Percentiles rank a stretch among this genome's conserved stretches.
These are phyloP conservation scores for Aleadryas rufinucha DNA, from an alignment of 2,113 vertebrate species.

Conservation along the genomic window DNA sequence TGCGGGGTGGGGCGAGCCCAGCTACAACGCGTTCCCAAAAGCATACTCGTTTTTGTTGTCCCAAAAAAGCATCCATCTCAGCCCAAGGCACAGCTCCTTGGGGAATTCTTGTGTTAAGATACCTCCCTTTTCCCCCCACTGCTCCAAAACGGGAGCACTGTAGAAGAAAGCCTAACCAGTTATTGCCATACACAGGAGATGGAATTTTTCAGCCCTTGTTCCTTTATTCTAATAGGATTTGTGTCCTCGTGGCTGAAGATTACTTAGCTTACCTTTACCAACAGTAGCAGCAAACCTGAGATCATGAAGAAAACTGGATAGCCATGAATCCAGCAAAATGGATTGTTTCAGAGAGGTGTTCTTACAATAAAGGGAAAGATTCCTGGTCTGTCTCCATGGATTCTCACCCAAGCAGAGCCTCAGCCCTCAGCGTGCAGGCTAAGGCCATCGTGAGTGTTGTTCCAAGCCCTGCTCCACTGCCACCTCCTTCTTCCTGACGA, in stretches of 20 bases:
- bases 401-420: background rate
- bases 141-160: background rate
- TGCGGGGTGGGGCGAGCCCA: background rate
- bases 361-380: background rate
- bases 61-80: background rate
- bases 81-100: background rate
- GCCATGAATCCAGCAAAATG: background rate
- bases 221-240: background rate
- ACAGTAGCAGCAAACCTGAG: background rate
- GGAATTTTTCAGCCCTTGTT: background rate
- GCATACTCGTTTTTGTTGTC: background rate
- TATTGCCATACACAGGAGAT: background rate
- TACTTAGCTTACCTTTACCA: background rate
- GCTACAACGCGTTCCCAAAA: background rate
- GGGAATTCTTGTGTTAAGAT: background rate
- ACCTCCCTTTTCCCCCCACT: accelerated
- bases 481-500: background rate
- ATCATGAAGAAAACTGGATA: background rate
- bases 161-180: background rate
- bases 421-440: background rate
- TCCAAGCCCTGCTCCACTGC: background rate
- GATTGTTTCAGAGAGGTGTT: background rate
- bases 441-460: accelerated
- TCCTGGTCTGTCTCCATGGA: background rate
- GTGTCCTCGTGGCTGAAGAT: background rate